Conservation (phyloP, 2,113 vertebrate species). For the Nannobrachium achirus region DNA sequence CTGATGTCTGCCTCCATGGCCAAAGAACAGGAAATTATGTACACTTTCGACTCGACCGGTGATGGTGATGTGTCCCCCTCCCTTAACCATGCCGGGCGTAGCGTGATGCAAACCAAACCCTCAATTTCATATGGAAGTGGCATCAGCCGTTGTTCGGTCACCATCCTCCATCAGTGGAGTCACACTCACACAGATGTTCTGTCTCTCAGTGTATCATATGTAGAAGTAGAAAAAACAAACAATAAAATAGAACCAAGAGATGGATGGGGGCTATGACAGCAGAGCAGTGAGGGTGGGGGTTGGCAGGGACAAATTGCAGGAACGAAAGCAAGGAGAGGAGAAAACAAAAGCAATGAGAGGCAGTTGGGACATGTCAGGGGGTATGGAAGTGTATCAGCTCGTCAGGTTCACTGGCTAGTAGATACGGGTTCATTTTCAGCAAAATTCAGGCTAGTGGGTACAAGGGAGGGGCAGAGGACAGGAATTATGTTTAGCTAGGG, state of each 20-base stretch:
- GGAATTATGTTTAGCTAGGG: constrained; percentile 54
- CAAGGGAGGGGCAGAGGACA: constrained; percentile 5
- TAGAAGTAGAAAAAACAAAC: constrained; percentile 67
- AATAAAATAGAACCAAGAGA: constrained; percentile 61
- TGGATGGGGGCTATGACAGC: constrained; percentile 39
- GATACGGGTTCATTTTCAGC: constrained; percentile 84
- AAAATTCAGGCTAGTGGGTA: constrained; percentile 76
- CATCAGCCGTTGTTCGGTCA: constrained; percentile 13
- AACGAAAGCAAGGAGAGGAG: constrained; percentile 29
- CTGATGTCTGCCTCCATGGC: constrained; percentile 79
- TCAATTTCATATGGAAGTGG: constrained; percentile 11
- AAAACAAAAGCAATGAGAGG: background rate
- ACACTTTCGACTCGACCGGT: constrained; percentile 73
- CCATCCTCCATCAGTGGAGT: constrained; percentile 56
- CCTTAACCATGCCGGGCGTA: constrained; percentile 26
- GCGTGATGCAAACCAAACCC: background rate
- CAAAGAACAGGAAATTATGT: constrained; percentile 81
- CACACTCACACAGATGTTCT: constrained; percentile 78
- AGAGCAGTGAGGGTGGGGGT: constrained; percentile 1
- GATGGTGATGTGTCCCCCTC: constrained; percentile 47
- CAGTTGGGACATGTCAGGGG: background rate
- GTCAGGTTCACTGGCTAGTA: constrained; percentile 80
- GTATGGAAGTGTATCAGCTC: constrained; percentile 24
- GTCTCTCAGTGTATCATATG: constrained; percentile 65
- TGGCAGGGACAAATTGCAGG: constrained; percentile 32